Evolutionary conservation across 2,888 invertebrate genomes (phyloP).

Genomic region (Conomelus anceps): DNA sequence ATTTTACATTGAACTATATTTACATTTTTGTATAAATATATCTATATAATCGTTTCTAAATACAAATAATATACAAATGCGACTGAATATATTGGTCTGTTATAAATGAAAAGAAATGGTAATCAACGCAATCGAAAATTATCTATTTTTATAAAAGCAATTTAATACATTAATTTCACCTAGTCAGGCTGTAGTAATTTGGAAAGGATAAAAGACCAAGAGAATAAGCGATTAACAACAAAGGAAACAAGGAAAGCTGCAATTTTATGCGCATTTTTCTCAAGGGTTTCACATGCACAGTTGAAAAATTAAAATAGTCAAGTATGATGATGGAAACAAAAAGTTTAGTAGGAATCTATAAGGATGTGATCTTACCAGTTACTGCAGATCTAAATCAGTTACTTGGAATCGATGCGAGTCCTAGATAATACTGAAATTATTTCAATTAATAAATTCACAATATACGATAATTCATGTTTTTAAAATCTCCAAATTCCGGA

Average conservation of each 20-base stretch:
- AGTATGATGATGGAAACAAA: not conserved
- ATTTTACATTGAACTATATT: not conserved
- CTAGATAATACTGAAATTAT: not conserved
- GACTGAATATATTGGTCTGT: not conserved
- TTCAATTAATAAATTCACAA: not conserved
- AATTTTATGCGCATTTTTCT: not conserved
- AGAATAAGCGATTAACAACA: not conserved
- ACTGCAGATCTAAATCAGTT: not conserved
- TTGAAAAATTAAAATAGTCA: not conserved
- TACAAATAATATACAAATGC: not conserved
- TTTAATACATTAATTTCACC: not conserved
- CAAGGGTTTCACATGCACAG: not conserved
- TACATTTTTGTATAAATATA: not conserved
- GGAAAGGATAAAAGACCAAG: not conserved
- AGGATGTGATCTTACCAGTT: too few relatives aligned
- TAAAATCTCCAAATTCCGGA: not conserved
- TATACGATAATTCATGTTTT: not conserved
- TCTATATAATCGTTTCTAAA: not conserved
- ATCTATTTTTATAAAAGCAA: too few relatives aligned
- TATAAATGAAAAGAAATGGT: not conserved
- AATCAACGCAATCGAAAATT: not conserved
- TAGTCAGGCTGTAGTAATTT: not conserved
- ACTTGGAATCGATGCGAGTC: not conserved
- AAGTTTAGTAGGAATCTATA: too few relatives aligned
- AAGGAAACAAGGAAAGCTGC: not conserved